Conservation (phyloP, 2,797 vertebrate species). For the Chiroxiphia lanceolata region DNA sequence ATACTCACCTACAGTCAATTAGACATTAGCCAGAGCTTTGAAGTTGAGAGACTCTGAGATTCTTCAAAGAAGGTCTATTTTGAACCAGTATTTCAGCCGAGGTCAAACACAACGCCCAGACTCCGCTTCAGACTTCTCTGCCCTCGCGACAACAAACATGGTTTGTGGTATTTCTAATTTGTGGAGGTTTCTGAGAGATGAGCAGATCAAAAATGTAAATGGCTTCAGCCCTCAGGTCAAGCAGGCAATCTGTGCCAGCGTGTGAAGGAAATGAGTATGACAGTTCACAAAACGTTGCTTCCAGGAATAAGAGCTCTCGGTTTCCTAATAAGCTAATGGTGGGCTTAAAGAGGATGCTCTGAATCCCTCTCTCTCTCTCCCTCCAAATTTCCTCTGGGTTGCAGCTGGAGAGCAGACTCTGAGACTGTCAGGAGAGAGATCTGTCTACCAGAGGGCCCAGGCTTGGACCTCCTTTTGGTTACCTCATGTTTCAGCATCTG, state of each 20-base stretch:
- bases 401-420: conserved; percentile 33
- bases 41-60: not conserved
- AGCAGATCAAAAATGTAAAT: conserved; percentile 65
- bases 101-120: not conserved
- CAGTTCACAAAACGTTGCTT: conserved; percentile 63
- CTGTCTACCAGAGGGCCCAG: not conserved
- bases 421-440: not conserved
- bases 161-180: conserved; percentile 49
- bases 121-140: not conserved
- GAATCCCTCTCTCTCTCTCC: not conserved
- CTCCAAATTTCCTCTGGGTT: conserved; percentile 6
- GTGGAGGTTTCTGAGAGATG: conserved; percentile 45
- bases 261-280: conserved; percentile 58
- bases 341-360: not conserved
- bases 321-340: conserved; percentile 19
- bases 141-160: not conserved
- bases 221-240: conserved; percentile 56
- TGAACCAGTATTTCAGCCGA: conserved; percentile 3
- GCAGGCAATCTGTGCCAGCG: conserved; percentile 58
- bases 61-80: conserved; percentile 29
- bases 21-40: conserved; percentile 16
- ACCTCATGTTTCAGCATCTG: conserved; percentile 23
- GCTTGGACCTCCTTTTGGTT: conserved; percentile 3
- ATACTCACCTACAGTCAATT: conserved; percentile 7
- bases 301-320: conserved; percentile 20